These are phyloP conservation scores for Rutpela maculata DNA, from an alignment of 2,888 invertebrate genomes.

Conservation along the genomic window DNA sequence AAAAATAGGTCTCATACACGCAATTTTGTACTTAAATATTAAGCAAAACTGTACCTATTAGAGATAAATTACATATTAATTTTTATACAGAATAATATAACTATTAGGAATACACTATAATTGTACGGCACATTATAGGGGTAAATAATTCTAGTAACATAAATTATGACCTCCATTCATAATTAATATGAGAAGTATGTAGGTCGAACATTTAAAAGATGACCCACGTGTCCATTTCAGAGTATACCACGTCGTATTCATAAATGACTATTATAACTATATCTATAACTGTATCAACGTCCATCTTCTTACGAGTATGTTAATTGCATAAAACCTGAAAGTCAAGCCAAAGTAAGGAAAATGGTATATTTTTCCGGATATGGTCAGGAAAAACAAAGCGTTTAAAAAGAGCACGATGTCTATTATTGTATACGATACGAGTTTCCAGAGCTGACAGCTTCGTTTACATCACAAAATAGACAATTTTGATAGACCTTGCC, in stretches of 20 bases:
- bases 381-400: too few species aligned
- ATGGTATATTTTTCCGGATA: too few species aligned
- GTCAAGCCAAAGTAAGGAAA: too few species aligned
- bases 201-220: background rate
- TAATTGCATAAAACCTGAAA: too few species aligned
- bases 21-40: slow-evolving; percentile 62
- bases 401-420: too few species aligned
- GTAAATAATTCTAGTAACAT: background rate
- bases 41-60: slow-evolving; percentile 45
- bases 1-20: slow-evolving; percentile 53
- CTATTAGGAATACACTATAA: slow-evolving; percentile 25
- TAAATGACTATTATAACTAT: too few species aligned
- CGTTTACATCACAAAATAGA: too few species aligned
- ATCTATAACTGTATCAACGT: too few species aligned
- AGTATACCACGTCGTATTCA: background rate
- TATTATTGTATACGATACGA: too few species aligned
- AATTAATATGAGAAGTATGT: background rate
- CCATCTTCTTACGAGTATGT: too few species aligned
- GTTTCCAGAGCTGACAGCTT: too few species aligned
- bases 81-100: slow-evolving; percentile 24
- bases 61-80: slow-evolving; percentile 28
- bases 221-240: slow-evolving; percentile 3
- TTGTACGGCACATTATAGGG: slow-evolving; percentile 6
- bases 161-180: background rate
- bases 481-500: too few species aligned